Conservation (phyloP, 2,113 vertebrate species). For the Lipotes vexillifer region DNA sequence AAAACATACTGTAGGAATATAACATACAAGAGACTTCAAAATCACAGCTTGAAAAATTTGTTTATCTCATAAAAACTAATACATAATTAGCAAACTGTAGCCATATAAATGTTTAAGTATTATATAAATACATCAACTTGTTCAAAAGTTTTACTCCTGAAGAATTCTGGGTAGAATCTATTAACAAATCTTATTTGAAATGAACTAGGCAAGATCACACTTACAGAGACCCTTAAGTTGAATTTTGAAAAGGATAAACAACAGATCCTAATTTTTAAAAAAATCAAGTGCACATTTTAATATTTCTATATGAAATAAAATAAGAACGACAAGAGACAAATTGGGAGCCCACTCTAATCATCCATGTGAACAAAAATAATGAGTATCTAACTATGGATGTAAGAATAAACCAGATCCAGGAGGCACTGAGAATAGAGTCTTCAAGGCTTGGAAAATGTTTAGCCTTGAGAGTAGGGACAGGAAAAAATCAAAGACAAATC, state of each 20-base stretch:
- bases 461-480: background rate
- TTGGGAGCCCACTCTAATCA: background rate
- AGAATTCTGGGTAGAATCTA: background rate
- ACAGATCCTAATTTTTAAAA: background rate
- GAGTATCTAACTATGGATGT: background rate
- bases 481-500: background rate
- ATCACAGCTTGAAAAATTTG: background rate
- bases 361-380: background rate
- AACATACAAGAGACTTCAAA: background rate
- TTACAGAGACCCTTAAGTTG: background rate
- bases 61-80: background rate
- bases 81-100: background rate
- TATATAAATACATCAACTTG: background rate
- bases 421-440: background rate
- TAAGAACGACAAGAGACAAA: background rate
- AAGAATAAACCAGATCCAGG: background rate
- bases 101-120: background rate
- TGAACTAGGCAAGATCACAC: background rate
- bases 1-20: background rate
- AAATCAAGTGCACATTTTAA: background rate
- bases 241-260: conserved; percentile 31
- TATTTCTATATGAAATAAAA: conserved; percentile 10
- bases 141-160: background rate
- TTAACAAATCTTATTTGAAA: background rate
- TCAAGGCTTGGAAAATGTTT: background rate